Conservation (phyloP, 2,888 invertebrate genomes). For the Folsomia manolachei region DNA sequence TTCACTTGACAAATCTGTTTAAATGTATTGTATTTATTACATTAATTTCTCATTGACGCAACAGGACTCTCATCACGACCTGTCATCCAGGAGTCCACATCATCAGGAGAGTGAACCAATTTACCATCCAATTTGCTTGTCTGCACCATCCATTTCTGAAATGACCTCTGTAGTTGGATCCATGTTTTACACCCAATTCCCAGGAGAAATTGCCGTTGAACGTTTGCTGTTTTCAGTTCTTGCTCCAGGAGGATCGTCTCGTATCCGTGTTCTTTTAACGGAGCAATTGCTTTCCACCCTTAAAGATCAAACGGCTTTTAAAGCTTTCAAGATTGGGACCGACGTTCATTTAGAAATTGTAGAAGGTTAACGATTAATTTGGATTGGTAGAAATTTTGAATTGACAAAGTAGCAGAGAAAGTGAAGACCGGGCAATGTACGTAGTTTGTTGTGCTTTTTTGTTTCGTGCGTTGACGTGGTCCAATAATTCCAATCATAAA, state of each 20-base stretch:
- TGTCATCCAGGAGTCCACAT: background rate
- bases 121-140: constrained; percentile 49
- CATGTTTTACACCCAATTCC: constrained; percentile 40
- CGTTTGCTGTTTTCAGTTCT: constrained; percentile 45
- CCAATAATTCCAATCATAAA: constrained; percentile 2
- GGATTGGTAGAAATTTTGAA: too few species aligned
- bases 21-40: constrained; percentile 5
- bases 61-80: constrained; percentile 28
- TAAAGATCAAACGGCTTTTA: constrained; percentile 50
- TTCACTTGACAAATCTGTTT: background rate
- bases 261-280: constrained; percentile 46
- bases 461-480: background rate
- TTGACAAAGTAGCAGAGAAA: too few species aligned
- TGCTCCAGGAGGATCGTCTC: constrained; percentile 39
- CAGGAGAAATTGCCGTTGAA: constrained; percentile 40
- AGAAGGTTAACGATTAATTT: constrained; percentile 26
- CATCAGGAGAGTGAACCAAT: constrained; percentile 31
- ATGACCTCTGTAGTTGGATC: constrained; percentile 45
- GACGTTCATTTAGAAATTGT: constrained; percentile 47
- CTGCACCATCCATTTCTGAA: constrained; percentile 49
- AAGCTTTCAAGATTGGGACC: constrained; percentile 41
- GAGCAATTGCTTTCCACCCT: constrained; percentile 49
- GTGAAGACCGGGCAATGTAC: too few species aligned
- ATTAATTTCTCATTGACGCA: constrained; percentile 25
- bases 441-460: background rate